Base-by-base conservation (phyloP, 1,140 invertebrate genomes). In the Zaprionus vittiger region DNA sequence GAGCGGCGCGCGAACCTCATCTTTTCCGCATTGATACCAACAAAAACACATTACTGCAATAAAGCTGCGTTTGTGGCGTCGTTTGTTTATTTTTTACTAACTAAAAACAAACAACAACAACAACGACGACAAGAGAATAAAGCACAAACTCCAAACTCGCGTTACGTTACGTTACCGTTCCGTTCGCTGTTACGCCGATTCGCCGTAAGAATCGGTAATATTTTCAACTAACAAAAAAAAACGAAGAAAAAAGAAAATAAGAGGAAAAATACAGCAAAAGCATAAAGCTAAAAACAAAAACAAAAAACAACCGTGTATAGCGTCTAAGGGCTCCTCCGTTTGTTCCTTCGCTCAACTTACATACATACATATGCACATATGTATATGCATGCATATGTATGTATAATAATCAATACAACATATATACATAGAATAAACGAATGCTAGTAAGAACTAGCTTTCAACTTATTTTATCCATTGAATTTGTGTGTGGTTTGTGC, bases 21-120 rank as follows among this genome's bases (percentile, higher is more conserved):
- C 82, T 90, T 90, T 90, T 90, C 85, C 85, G 85, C 85, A 90
- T 90, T 87, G 81, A 86, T 85, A 91, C 72, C 87, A 91, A 91
- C 81, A 91, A 90, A 86, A 91, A 81, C 73, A 72, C 76, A 79
- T 73, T 81, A 89, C 85, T 80, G 79, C 82, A 90, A 82, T 83
- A 86, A 90, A 73, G 70, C 77, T 76, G 85, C 82, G 73, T 86
- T 77, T 86, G 87, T 80, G 76, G 83, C 78, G 75, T 78, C 77
- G 89, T 89, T 89, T 91, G 89, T 91, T 89, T 84, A 87, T 91
- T 91, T 89, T 89, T 77, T 86, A 91, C 83, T 83, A 87, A 83
- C 89, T 89, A 91, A 84, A 91, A 91, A 81, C 87, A 91, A 91
- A 84, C 81, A 72, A 71, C 68, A 91, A 86, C 34, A 86, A 77